Base-by-base conservation (phyloP, 2,888 invertebrate genomes). In the Cryptophagus acutangulus region DNA sequence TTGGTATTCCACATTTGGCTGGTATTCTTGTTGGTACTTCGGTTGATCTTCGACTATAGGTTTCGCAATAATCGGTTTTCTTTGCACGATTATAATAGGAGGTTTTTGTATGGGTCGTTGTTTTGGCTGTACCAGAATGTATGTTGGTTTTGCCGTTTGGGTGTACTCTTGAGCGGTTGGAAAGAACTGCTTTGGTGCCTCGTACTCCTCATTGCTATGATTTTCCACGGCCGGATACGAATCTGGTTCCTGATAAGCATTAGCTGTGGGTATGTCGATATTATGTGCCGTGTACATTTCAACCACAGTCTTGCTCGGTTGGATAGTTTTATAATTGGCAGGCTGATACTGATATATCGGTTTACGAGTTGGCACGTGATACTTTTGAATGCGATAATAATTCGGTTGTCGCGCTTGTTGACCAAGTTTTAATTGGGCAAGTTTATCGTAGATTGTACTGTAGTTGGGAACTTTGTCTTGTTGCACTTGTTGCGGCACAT, bases 381-480 rank as follows among this genome's bases (percentile, higher is more conserved):
- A n/a, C 16, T 38, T 30, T 33, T 20, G 31, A 13, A 13, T 28
- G 8, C 16, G 31, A n/a, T 31, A 31, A 17, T 45, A 45, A 38
- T 14, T 15, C 8, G 51, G 48, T 37, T 41, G 31, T 16, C 45
- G 37, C 8, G 40, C 35, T 38, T 59, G 58, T 31, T 63, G 60
- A 17, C 55, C 41, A 30, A 64, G 54, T 59, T 69, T 70, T 31
- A 70, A 46, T 52, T 65, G 63, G 10, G 66, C 53, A 38, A 70
- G 48, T 53, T 66, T 66, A 33, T 69, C 70, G 51, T 70, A 71
- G 38, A 70, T 67, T 1, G 52, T 54, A 40, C 62, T 59, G 44
- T 58, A 68, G 51, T 69, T 62, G 2, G 66, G 62, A 33, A 49
- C 40, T 40, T 63, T 54, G 15, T 39, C 29, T 34, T 48, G 45